Evolutionary conservation across 2,113 vertebrate genomes (phyloP), one percentile per base, ranked within the genome.

Genomic region (Otolemur garnettii): DNA sequence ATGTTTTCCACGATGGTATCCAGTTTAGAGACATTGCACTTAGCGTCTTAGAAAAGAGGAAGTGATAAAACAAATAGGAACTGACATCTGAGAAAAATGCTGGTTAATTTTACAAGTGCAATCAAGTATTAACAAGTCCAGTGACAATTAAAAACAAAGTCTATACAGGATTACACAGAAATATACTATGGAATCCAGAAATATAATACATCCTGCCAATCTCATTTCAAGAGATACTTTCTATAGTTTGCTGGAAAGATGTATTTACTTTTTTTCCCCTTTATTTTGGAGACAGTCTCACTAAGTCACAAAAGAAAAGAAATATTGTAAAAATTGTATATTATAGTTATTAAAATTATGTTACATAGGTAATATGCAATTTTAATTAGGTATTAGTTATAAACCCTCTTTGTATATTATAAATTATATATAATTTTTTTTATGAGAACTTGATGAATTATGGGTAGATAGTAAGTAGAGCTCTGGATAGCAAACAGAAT

Each of bases 31-130:
- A 57, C 19, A 28, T 0, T 4, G 19, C n/a, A 93, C 42, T 79
- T 96, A 4, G 81, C 94, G 55, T 50, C 96, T 97, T 85, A 90
- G 59, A n/a, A 72, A 62, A 91, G 82, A 88, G 59, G 26, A 77
- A 71, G 21, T 53, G 10, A 68, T 38, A 66, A 79, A 91, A 90
- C 62, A 69, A 33, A 75, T 28, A 95, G 62, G 81, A 69, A 55
- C 18, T 60, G 2, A 35, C 28, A 81, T 38, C 53, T 74, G 10
- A 50, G 35, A 83, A 94, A 91, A 87, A 93, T 78, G 28, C 42
- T 87, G 74, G 38, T n/a, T 74, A 55, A 33, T 66, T 66, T 42
- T 15, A 88, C 42, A 66, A 68, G 42, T 60, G 19, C 17, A 42
- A 78, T 7, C 11, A 35, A n/a, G 69, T 38, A 38, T 50, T 50